Evolutionary conservation across 2,113 vertebrate genomes (phyloP), one percentile per base, ranked within the genome.

Genomic region (Burhinus oedicnemus): DNA sequence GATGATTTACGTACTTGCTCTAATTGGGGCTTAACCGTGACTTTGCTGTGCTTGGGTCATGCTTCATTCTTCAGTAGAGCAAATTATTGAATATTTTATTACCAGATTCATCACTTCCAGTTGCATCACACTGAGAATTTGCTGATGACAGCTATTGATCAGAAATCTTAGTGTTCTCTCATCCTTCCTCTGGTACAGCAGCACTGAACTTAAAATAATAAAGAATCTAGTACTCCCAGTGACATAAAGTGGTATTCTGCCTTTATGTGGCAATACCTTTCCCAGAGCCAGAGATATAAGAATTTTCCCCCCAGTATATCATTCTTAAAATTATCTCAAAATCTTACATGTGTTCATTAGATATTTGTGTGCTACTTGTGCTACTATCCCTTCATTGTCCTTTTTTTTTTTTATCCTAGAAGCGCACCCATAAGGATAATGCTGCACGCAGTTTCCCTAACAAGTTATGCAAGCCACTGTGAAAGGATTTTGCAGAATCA

Each of bases 401-500:
- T 52, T 25, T 16, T 76, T 64, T 52, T 38, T 66, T 70, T 36
- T 32, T 25, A 1, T 49, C 21, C 60, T 55, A 76, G 18, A 76
- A 84, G 47, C 69, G 51, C 32, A 23, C 64, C 91, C 58, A 42
- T 52, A 65, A 51, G 70, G 51, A 60, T 47, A 68, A 70, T 4
- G 25, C 76, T 68, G 75, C 65, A 40, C 34, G 42, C 36, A 36
- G 80, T 85, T 91, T 78, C 44, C 57, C 77, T 83, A 90, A 69
- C 55, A 83, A 83, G 71, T 75, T 87, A 55, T 55, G 72, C 51
- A 57, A 86, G 54, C 14, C 55, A 44, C 81, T 4, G 8, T 65
- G 74, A 91, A 93, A 86, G 54, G 62, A 49, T 77, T 95, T 89
- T 96, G 77, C 71, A 77, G 88, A 85, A 84, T 91, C 54, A 57